Percentiles rank a stretch among this genome's conserved stretches.
These are phyloP conservation scores for Circaetus cinerascens DNA, from an alignment of 2,113 vertebrate genomes.

Conservation along the genomic window DNA sequence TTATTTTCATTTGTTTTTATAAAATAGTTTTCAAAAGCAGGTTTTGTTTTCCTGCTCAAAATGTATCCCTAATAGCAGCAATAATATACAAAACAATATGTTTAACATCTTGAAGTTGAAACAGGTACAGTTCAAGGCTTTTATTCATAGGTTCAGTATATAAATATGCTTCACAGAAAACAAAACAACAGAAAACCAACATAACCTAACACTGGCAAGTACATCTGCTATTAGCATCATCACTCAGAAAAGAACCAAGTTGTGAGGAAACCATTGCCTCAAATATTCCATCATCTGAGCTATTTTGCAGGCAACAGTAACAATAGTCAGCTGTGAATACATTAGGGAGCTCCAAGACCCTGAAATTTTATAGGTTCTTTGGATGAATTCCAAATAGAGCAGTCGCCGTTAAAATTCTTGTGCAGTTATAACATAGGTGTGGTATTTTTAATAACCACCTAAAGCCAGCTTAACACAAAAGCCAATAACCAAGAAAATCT, in stretches of 20 bases:
- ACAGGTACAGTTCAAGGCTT: not conserved
- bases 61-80: not conserved
- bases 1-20: slow-evolving; percentile 13
- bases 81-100: slow-evolving; percentile 36
- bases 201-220: not conserved
- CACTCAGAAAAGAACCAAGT: not conserved
- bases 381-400: not conserved
- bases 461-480: not conserved
- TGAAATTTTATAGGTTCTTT: not conserved
- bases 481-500: not conserved
- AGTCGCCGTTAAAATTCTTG: not conserved
- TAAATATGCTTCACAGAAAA: not conserved
- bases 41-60: slow-evolving; percentile 40
- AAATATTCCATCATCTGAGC: not conserved
- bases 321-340: not conserved
- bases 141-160: not conserved
- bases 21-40: slow-evolving; percentile 49
- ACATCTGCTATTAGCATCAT: not conserved
- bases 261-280: not conserved
- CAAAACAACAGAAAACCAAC: not conserved
- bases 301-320: not conserved
- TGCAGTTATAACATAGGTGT: not conserved
- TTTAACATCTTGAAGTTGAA: slow-evolving; percentile 41
- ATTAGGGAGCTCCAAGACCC: not conserved
- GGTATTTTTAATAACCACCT: not conserved